phyloP scores from a whole-genome alignment of 2,797 vertebrate species.

The Thalassophryne amazonica region DNA sequence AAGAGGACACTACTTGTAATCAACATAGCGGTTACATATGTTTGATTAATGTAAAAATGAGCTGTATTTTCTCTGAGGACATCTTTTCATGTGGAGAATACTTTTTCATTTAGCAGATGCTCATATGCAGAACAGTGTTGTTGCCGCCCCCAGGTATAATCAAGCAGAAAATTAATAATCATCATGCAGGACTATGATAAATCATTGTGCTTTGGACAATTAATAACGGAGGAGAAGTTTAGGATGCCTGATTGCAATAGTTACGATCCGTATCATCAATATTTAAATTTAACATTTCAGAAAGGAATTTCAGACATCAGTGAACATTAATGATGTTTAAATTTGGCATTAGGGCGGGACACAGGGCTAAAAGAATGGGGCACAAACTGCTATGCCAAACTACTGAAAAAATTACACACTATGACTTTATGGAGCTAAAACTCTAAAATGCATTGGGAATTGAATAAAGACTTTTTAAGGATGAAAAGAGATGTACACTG shows the following conservation, averaged over 20 bases:
- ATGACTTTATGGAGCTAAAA: slow-evolving; percentile 21
- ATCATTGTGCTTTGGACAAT: slow-evolving; percentile 95
- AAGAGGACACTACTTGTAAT: slow-evolving; percentile 78
- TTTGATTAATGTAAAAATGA: slow-evolving; percentile 95
- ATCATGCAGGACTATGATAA: slow-evolving; percentile 90
- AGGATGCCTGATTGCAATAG: slow-evolving; percentile 89
- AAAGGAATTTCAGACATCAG: slow-evolving; percentile 50
- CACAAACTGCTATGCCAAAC: slow-evolving; percentile 28
- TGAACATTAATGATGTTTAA: slow-evolving; percentile 64
- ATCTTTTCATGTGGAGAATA: slow-evolving; percentile 81
- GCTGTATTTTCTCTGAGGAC: slow-evolving; percentile 89
- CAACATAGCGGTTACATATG: slow-evolving; percentile 88
- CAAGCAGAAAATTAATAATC: slow-evolving; percentile 97
- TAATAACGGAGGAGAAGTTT: slow-evolving; percentile 89
- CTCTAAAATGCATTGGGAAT: not conserved
- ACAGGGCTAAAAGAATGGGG: slow-evolving; percentile 30
- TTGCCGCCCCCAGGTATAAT: slow-evolving; percentile 93
- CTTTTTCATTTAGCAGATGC: slow-evolving; percentile 81
- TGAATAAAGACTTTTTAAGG: too few species aligned
- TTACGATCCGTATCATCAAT: slow-evolving; percentile 85
- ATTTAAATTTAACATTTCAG: slow-evolving; percentile 77
- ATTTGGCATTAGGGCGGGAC: slow-evolving; percentile 47
- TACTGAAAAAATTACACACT: slow-evolving; percentile 22
- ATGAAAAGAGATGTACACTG: too few species aligned
- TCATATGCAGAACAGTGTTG: slow-evolving; percentile 82